Percentiles rank a stretch among this genome's conserved stretches.
These are phyloP conservation scores for Abramis brama DNA, from an alignment of 2,113 vertebrate genomes.

Conservation along the genomic window DNA sequence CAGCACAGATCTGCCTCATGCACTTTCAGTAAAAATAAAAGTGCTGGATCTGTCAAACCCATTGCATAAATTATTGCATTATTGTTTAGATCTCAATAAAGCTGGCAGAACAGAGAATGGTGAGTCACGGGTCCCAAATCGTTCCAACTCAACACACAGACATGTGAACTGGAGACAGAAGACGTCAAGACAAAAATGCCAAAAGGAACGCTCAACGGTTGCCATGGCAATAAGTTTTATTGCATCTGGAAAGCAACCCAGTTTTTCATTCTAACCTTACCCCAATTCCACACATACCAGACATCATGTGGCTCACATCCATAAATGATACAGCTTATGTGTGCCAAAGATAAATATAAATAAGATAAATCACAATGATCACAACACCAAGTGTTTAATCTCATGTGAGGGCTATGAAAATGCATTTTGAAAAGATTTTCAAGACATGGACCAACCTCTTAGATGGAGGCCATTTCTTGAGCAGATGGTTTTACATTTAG, in stretches of 20 bases:
- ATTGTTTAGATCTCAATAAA: constrained; percentile 24
- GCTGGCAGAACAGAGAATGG: constrained; percentile 29
- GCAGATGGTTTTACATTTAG: constrained; percentile 1
- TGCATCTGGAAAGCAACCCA: constrained; percentile 56
- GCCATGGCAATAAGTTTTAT: constrained; percentile 69
- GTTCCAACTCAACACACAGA: background rate
- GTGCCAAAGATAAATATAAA: background rate
- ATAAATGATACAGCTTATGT: constrained; percentile 1
- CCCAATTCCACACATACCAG: constrained; percentile 56
- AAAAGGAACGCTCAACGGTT: constrained; percentile 59
- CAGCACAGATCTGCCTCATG: background rate
- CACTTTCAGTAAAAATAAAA: background rate
- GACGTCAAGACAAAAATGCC: constrained; percentile 61
- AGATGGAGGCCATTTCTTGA: background rate
- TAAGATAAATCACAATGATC: background rate
- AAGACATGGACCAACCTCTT: background rate
- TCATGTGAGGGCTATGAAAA: background rate
- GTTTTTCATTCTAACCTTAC: constrained; percentile 67
- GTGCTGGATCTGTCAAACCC: background rate
- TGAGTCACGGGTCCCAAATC: constrained; percentile 16
- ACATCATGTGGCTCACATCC: background rate
- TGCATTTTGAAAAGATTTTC: background rate
- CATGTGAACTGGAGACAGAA: constrained; percentile 17
- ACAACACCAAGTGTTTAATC: background rate
- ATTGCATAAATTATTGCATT: constrained; percentile 21